phyloP scores from a whole-genome alignment of 2,113 vertebrate species.

The Oncorhynchus mykiss region DNA sequence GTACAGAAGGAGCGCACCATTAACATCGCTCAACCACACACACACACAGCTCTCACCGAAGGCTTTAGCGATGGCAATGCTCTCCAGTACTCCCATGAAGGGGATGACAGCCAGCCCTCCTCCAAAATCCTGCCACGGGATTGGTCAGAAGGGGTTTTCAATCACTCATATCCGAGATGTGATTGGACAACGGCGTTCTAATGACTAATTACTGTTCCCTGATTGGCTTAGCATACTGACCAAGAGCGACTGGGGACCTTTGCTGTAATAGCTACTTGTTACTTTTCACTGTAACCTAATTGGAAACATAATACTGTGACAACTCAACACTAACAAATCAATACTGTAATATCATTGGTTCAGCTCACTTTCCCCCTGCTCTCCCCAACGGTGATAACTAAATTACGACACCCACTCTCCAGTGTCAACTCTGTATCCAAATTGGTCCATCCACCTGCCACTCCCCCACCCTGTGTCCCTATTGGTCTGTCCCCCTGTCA shows the following conservation, averaged over 20 bases:
- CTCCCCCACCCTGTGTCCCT: too few relatives aligned
- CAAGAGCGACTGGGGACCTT: neutral
- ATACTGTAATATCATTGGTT: neutral
- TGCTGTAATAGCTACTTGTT: too few relatives aligned
- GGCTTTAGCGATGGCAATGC: conserved; percentile 88
- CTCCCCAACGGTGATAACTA: too few relatives aligned
- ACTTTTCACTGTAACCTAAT: too few relatives aligned
- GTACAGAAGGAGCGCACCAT: too few relatives aligned
- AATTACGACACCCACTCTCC: neutral
- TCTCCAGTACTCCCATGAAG: conserved; percentile 92
- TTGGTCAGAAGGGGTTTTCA: conserved; percentile 8
- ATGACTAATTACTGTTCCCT: too few relatives aligned
- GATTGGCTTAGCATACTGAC: too few relatives aligned
- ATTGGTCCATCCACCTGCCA: neutral
- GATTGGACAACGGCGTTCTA: neutral
- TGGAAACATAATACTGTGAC: neutral
- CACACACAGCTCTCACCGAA: conserved; percentile 78
- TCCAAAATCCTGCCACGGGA: conserved; percentile 80
- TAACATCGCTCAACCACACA: too few relatives aligned
- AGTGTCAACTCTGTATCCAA: neutral
- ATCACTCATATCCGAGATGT: neutral
- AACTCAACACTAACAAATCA: neutral
- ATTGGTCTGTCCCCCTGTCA: neutral
- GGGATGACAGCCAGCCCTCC: conserved; percentile 87
- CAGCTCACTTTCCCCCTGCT: neutral